Percentiles rank a stretch among this genome's conserved stretches.
These are phyloP conservation scores for Anodontia alba DNA, from an alignment of 2,888 invertebrate genomes.

Conservation along the genomic window DNA sequence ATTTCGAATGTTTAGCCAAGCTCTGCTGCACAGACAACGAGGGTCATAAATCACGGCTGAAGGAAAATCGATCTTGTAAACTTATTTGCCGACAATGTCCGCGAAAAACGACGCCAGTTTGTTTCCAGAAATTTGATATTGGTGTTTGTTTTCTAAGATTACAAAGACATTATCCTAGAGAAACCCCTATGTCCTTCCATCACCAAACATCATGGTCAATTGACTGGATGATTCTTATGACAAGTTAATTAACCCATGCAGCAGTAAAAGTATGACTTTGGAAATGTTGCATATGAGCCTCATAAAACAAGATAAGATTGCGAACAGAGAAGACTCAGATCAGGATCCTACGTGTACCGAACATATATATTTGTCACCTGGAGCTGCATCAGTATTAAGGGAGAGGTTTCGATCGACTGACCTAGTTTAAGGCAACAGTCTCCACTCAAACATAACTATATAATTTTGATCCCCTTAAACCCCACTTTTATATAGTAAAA, in stretches of 20 bases:
- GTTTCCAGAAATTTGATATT: slow-evolving; percentile 13
- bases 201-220: slow-evolving; percentile 4
- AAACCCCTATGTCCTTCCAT: slow-evolving; percentile 1
- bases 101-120: slow-evolving; percentile 47
- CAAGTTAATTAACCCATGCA: slow-evolving; percentile 10
- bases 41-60: slow-evolving; percentile 61
- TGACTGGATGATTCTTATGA: slow-evolving; percentile 2
- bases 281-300: too few species aligned
- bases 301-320: too few species aligned
- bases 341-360: too few species aligned
- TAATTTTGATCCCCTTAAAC: too few species aligned
- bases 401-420: too few species aligned
- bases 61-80: slow-evolving; percentile 61
- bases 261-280: too few species aligned
- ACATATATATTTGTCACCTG: too few species aligned
- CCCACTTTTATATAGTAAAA: too few species aligned
- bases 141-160: slow-evolving; percentile 13
- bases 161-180: not conserved
- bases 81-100: slow-evolving; percentile 45
- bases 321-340: too few species aligned
- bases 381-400: too few species aligned
- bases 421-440: too few species aligned
- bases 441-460: too few species aligned
- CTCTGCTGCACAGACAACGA: slow-evolving; percentile 16
- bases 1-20: slow-evolving; percentile 16